Percentiles rank a stretch among this genome's conserved stretches.
These are phyloP conservation scores for Heliopora coerulea DNA, from an alignment of 92 coral and sea anemone species.

Conservation along the genomic window DNA sequence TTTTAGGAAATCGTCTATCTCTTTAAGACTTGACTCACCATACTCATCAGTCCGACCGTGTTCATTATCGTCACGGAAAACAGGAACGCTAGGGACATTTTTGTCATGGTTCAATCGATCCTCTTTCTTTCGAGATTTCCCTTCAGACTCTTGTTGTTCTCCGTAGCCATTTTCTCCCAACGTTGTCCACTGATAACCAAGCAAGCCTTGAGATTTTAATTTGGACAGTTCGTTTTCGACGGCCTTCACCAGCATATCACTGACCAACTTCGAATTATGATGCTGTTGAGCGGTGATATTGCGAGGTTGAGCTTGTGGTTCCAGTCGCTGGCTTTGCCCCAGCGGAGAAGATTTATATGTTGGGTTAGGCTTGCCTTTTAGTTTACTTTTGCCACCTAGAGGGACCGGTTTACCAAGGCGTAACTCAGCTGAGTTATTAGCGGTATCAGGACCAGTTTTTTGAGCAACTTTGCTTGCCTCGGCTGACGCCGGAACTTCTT, in stretches of 20 bases:
- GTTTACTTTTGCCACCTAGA: neutral
- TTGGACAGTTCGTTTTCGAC: slow-evolving; percentile 12
- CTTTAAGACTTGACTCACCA: neutral
- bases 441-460: neutral
- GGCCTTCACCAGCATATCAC: slow-evolving; percentile 1
- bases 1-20: slow-evolving; percentile 12
- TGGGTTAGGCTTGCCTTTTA: neutral
- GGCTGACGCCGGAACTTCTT: neutral
- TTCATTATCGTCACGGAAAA: slow-evolving; percentile 8
- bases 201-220: slow-evolving; percentile 2
- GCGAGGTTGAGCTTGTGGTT: neutral
- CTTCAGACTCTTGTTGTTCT: neutral
- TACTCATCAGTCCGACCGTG: neutral
- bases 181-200: neutral
- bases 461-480: neutral
- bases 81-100: slow-evolving; percentile 3
- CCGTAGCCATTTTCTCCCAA: too few species aligned
- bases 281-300: neutral
- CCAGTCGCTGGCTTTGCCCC: neutral
- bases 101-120: neutral
- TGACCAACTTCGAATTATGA: neutral
- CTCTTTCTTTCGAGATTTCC: neutral
- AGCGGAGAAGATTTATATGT: neutral
- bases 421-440: neutral
- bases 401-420: neutral